A percentile compares a stretch with the other conserved stretches of the same genome.
Conservation (phyloP, 2,888 invertebrate species). For the Trilocha varians region DNA sequence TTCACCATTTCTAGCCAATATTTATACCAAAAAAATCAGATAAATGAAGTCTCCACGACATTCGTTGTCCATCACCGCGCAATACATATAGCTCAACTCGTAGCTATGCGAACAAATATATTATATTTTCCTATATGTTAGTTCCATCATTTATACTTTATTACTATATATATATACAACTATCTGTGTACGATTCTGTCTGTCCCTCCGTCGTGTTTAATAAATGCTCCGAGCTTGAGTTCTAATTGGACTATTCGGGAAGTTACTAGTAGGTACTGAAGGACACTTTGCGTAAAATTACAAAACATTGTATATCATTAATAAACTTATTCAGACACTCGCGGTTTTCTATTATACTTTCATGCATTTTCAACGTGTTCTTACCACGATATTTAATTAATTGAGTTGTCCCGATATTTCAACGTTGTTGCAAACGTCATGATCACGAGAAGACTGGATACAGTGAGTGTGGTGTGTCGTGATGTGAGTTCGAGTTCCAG, state of each 20-base stretch:
- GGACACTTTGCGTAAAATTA: too few species aligned
- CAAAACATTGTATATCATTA: background rate
- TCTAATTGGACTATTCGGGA: background rate
- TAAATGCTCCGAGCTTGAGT: slow-evolving; percentile 14
- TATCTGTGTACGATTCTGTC: slow-evolving; percentile 43
- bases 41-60: slow-evolving; percentile 25
- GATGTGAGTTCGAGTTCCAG: too few species aligned
- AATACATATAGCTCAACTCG: slow-evolving; percentile 61
- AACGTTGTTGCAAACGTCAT: too few species aligned
- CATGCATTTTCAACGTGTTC: too few species aligned
- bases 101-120: slow-evolving; percentile 68
- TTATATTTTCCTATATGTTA: slow-evolving; percentile 72
- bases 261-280: too few species aligned
- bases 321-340: too few species aligned
- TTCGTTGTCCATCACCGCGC: slow-evolving; percentile 36
- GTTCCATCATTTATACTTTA: slow-evolving; percentile 74
- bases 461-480: too few species aligned
- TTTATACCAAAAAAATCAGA: background rate
- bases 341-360: too few species aligned
- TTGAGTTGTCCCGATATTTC: too few species aligned
- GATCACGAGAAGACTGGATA: too few species aligned
- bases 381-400: too few species aligned
- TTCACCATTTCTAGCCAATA: too few species aligned
- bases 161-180: slow-evolving; percentile 61
- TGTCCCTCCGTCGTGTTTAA: slow-evolving; percentile 14